phyloP scores from a whole-genome alignment of 2,113 vertebrate species.

The Abramis brama region DNA sequence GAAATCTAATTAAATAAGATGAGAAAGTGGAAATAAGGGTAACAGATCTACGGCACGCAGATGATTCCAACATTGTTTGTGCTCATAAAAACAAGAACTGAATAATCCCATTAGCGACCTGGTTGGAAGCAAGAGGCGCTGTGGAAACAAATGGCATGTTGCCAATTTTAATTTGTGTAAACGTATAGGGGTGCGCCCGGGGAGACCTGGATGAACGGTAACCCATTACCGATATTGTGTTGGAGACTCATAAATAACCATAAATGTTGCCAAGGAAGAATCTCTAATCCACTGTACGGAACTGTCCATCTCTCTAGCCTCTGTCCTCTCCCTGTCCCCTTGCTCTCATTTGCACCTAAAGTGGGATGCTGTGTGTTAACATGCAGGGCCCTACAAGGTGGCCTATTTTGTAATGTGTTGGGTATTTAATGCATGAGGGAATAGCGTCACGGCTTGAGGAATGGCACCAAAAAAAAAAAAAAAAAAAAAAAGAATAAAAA shows the following conservation, averaged over 20 bases:
- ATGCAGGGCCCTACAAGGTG: slow-evolving; percentile 68
- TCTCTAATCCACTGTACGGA: slow-evolving; percentile 43
- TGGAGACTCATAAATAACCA: slow-evolving; percentile 61
- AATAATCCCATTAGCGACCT: slow-evolving; percentile 58
- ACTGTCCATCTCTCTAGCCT: slow-evolving; percentile 32
- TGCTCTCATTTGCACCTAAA: slow-evolving; percentile 55
- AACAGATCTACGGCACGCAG: slow-evolving; percentile 1
- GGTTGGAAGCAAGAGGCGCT: slow-evolving; percentile 48
- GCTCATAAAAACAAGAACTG: slow-evolving; percentile 50
- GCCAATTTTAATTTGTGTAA: slow-evolving; percentile 53
- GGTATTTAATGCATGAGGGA: slow-evolving; percentile 68
- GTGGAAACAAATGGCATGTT: slow-evolving; percentile 35
- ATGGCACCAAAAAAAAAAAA: slow-evolving; percentile 2
- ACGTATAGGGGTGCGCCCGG: slow-evolving; percentile 41
- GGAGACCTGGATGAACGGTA: slow-evolving; percentile 50
- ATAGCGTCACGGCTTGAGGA: slow-evolving; percentile 26
- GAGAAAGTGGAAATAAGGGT: background rate
- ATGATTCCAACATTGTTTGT: slow-evolving; percentile 11
- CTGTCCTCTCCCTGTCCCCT: slow-evolving; percentile 42
- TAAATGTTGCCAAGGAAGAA: slow-evolving; percentile 54
- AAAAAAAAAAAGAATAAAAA: background rate
- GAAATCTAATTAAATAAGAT: slow-evolving; percentile 22
- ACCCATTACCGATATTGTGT: slow-evolving; percentile 64
- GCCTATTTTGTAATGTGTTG: slow-evolving; percentile 70
- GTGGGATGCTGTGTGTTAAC: slow-evolving; percentile 67